These are phyloP conservation scores for Drosophila bunnanda DNA, from an alignment of 2,888 invertebrate species.

Conservation along the genomic window DNA sequence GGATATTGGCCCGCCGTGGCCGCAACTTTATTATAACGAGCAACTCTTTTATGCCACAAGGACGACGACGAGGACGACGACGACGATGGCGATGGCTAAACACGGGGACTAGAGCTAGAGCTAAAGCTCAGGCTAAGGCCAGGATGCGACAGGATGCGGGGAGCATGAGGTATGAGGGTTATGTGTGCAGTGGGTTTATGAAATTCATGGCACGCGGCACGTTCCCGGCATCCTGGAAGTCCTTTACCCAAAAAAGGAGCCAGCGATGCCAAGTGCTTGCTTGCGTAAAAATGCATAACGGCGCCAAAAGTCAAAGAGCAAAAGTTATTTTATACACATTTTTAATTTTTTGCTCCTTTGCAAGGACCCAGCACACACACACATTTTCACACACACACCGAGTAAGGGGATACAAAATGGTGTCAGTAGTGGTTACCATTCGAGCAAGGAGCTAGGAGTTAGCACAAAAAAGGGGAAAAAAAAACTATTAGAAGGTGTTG, in stretches of 20 bases:
- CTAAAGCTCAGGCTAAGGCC: conserved; percentile 10
- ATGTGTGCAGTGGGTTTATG: conserved; percentile 27
- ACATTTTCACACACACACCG: too few relatives aligned
- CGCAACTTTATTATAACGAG: conserved; percentile 48
- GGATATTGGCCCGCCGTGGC: conserved; percentile 43
- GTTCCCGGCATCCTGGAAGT: conserved; percentile 40
- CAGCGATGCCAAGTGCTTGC: conserved; percentile 36
- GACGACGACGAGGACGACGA: conserved; percentile 27
- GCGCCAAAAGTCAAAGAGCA: conserved; percentile 69
- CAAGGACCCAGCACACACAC: conserved; percentile 28
- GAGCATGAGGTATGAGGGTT: not conserved
- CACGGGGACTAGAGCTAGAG: too few relatives aligned
- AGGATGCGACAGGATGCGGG: not conserved
- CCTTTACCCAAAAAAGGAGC: conserved; percentile 28
- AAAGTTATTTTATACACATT: conserved; percentile 69
- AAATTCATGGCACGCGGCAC: conserved; percentile 54
- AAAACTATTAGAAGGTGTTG: conserved; percentile 70
- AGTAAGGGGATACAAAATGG: conserved; percentile 58
- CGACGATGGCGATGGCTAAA: too few relatives aligned
- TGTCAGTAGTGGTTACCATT: conserved; percentile 72
- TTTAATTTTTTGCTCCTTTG: conserved; percentile 57
- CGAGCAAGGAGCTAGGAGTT: conserved; percentile 22
- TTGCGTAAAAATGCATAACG: conserved; percentile 64
- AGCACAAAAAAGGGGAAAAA: conserved; percentile 19
- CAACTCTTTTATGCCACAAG: conserved; percentile 26